Evolutionary conservation across 2,797 vertebrate species (phyloP).

Genomic region (Myotis daubentonii): DNA sequence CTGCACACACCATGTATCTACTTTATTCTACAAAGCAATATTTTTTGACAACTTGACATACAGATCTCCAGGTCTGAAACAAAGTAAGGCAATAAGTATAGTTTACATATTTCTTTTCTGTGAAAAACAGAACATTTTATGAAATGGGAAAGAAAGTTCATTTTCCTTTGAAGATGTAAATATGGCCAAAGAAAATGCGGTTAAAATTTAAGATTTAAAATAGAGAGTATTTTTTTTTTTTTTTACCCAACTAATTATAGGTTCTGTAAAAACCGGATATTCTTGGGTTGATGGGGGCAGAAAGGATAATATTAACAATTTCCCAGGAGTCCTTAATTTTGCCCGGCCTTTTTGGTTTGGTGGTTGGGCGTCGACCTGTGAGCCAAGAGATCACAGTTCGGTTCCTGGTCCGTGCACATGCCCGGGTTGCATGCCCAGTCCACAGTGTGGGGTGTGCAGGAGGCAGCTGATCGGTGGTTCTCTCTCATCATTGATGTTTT

Average conservation of each 20-base stretch:
- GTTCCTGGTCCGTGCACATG: too few species aligned
- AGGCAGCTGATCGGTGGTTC: too few species aligned
- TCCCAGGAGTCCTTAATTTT: slow-evolving; percentile 14
- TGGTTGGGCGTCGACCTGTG: too few species aligned
- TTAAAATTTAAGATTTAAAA: slow-evolving; percentile 53
- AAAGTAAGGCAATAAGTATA: neutral
- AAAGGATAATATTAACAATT: slow-evolving; percentile 20
- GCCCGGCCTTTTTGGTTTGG: too few species aligned
- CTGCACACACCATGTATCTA: neutral
- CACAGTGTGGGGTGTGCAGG: too few species aligned
- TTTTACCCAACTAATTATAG: neutral
- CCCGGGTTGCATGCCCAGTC: too few species aligned
- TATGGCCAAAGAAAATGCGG: slow-evolving; percentile 47
- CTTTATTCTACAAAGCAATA: neutral
- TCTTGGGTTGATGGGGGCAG: neutral
- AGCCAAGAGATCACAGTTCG: too few species aligned
- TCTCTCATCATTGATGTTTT: too few species aligned
- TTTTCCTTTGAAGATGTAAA: slow-evolving; percentile 47
- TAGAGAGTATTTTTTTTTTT: neutral
- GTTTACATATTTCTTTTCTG: neutral
- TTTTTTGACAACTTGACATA: neutral
- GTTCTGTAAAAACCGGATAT: slow-evolving; percentile 13
- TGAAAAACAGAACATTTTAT: slow-evolving; percentile 28
- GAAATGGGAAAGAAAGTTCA: slow-evolving; percentile 48
- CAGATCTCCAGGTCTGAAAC: neutral